Conservation (phyloP, 2,888 invertebrate genomes). For the Lottia gigantea region DNA sequence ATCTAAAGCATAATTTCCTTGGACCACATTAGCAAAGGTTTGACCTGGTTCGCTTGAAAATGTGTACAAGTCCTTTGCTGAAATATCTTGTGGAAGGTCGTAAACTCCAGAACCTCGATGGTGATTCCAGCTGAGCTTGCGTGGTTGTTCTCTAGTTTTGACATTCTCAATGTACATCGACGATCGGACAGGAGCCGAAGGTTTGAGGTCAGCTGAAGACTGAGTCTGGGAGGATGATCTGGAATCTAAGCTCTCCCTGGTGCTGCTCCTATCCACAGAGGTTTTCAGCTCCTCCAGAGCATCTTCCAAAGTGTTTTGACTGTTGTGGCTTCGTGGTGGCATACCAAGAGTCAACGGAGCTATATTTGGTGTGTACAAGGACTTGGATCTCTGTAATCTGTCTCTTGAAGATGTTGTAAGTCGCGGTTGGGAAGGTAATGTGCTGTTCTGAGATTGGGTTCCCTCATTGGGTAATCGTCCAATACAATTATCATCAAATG, state of each 20-base stretch:
- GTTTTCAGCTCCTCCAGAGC: slow-evolving; percentile 56
- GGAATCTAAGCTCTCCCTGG: slow-evolving; percentile 24
- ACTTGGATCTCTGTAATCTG: slow-evolving; percentile 36
- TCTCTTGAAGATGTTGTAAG: slow-evolving; percentile 25
- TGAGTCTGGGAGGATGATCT: slow-evolving; percentile 30
- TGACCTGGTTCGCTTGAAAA: slow-evolving; percentile 3
- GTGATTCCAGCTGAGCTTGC: neutral
- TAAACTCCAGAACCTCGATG: slow-evolving; percentile 18
- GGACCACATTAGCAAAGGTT: slow-evolving; percentile 45
- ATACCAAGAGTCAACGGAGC: slow-evolving; percentile 48
- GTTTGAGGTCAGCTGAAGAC: slow-evolving; percentile 23
- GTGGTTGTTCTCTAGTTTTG: neutral
- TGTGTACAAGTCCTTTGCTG: neutral
- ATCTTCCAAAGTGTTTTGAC: slow-evolving; percentile 55
- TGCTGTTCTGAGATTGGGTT: slow-evolving; percentile 29
- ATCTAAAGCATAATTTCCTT: slow-evolving; percentile 58
- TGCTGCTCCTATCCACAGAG: slow-evolving; percentile 52
- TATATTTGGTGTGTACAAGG: slow-evolving; percentile 51
- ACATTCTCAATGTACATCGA: neutral
- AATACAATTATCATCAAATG: neutral
- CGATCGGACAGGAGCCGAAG: neutral
- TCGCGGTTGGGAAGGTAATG: slow-evolving; percentile 33
- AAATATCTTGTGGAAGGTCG: slow-evolving; percentile 26
- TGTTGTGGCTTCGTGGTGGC: slow-evolving; percentile 36
- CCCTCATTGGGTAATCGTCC: neutral